phyloP scores from a whole-genome alignment of 2,113 vertebrate genomes.

The Heptranchias perlo region DNA sequence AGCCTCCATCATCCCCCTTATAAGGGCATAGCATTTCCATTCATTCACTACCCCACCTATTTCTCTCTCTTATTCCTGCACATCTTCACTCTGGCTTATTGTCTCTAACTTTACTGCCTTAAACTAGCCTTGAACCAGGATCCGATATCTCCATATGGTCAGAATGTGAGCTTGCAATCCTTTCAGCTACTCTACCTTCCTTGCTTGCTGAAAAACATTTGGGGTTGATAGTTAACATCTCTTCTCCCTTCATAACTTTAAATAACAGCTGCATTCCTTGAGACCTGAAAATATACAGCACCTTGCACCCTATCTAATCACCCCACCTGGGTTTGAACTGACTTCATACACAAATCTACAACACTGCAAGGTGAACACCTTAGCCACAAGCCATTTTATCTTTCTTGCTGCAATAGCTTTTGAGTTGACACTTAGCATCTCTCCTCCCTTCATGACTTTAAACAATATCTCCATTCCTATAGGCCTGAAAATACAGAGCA shows the following conservation, averaged over 20 bases:
- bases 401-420: not conserved
- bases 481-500: not conserved
- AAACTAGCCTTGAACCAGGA: not conserved
- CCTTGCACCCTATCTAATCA: not conserved
- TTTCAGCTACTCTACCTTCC: not conserved
- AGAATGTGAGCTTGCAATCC: not conserved
- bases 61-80: too few relatives aligned
- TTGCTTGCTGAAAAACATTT: accelerated
- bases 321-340: not conserved
- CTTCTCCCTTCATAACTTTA: too few relatives aligned
- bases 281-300: not conserved
- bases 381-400: not conserved
- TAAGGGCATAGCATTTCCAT: too few relatives aligned
- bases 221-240: not conserved
- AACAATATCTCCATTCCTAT: too few relatives aligned
- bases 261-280: too few relatives aligned
- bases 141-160: not conserved
- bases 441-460: not conserved
- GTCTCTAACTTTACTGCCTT: not conserved
- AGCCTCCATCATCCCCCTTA: too few relatives aligned
- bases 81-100: too few relatives aligned
- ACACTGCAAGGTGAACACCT: not conserved
- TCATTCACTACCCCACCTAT: too few relatives aligned
- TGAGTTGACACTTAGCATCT: not conserved
- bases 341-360: not conserved